Base-by-base conservation (phyloP, 2,113 vertebrate species). In the Rostratula benghalensis region DNA sequence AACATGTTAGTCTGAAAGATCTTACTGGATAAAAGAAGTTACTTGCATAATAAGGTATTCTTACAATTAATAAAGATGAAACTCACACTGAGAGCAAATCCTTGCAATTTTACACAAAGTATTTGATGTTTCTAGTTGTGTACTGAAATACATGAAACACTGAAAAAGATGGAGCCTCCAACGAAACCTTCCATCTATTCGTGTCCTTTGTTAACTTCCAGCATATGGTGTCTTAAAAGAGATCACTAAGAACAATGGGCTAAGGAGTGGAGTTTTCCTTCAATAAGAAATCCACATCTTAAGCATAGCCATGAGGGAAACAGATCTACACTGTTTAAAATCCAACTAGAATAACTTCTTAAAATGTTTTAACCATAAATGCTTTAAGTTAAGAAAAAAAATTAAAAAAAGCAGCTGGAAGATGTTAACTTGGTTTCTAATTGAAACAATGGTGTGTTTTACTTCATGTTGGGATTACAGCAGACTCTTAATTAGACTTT, bases 381-480 rank as follows among this genome's bases (percentile, higher is more conserved):
- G 43, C 54, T 64, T 90, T 84, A 85, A n/a, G 69, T 81, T 69
- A 87, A 46, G 57, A 74, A 37, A 53, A 59, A 88, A 39, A 43
- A 81, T 65, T 90, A 89, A 74, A 69, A 89, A 74, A 67, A 24
- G 77, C 95, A 97, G 94, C 93, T 97, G 96, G 95, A 97, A 95
- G 65, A 93, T 59, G 65, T 96, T 96, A 95, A 90, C 75, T 87
- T 94, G 25, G 13, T 87, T 92, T 95, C 89, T 97, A 93, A 95
- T 83, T 93, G 96, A 97, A 96, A 93, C 59, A 96, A 88, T 90
- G 54, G 83, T 71, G 17, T 69, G 88, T 83, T 93, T 96, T 81
- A 82, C 94, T 96, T 96, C 60, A 95, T 94, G 75, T 50, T 94
- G 89, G 69, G 76, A 79, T 97, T 97, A 95, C 92, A 85, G 57